Percentiles rank a stretch among this genome's conserved stretches.
Evolutionary conservation across 2,113 vertebrate genomes (phyloP).

Genomic region (Otocyon megalotis): DNA sequence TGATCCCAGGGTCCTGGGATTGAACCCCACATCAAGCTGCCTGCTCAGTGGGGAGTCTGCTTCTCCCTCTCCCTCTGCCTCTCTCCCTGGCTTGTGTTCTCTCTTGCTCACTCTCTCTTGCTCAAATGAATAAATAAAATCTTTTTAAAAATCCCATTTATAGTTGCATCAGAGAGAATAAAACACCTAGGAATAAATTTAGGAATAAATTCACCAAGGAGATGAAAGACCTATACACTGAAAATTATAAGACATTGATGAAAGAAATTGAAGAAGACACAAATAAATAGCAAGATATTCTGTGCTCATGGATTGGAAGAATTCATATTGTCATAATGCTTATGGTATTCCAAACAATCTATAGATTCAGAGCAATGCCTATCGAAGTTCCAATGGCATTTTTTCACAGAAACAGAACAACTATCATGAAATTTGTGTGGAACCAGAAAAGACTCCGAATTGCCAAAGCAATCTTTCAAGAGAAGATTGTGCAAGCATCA

Average conservation of each 20-base stretch:
- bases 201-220: not conserved
- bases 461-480: not conserved
- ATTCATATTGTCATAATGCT: not conserved
- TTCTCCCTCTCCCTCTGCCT: too few relatives aligned
- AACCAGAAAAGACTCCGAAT: not conserved
- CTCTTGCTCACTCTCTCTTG: too few relatives aligned
- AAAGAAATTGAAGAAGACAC: not conserved
- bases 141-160: not conserved
- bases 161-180: not conserved
- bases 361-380: not conserved
- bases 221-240: not conserved
- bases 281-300: not conserved
- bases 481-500: not conserved
- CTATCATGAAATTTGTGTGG: not conserved
- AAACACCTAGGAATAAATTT: not conserved
- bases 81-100: too few relatives aligned
- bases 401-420: not conserved
- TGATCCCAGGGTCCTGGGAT: too few relatives aligned
- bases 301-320: not conserved
- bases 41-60: too few relatives aligned
- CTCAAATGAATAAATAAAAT: too few relatives aligned
- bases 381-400: not conserved
- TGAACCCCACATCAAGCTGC: too few relatives aligned
- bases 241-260: not conserved
- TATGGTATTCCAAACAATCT: not conserved